These are phyloP conservation scores for Hirtodrosophila trivittata DNA, from an alignment of 2,888 invertebrate genomes.

Conservation along the genomic window DNA sequence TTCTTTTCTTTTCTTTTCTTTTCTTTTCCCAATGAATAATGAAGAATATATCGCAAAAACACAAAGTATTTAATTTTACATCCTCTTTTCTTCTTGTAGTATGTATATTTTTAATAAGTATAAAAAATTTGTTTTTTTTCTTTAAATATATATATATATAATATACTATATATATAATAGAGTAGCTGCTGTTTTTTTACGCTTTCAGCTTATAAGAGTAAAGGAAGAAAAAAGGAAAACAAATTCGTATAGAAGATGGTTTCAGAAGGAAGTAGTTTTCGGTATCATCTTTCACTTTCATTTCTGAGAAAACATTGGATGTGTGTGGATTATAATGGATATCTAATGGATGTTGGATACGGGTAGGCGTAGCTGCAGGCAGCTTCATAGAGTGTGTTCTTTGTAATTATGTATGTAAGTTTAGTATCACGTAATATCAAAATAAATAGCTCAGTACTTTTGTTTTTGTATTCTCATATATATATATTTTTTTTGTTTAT, in stretches of 20 bases:
- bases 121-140: constrained; percentile 71
- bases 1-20: constrained; percentile 8
- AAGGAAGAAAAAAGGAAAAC: constrained; percentile 39
- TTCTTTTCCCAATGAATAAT: constrained; percentile 51
- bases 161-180: constrained; percentile 51
- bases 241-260: constrained; percentile 63
- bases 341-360: constrained; percentile 18
- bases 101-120: constrained; percentile 74
- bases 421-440: constrained; percentile 80
- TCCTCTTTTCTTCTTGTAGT: constrained; percentile 30
- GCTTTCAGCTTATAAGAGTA: constrained; percentile 33
- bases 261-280: constrained; percentile 23
- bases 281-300: no score
- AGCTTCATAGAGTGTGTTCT: constrained; percentile 40
- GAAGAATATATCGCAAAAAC: constrained; percentile 56
- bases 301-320: background rate
- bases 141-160: constrained; percentile 44
- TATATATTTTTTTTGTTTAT: constrained; percentile 25
- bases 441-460: constrained; percentile 75
- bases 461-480: constrained; percentile 28
- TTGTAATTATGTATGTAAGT: constrained; percentile 57
- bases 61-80: constrained; percentile 48
- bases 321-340: constrained; percentile 10
- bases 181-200: constrained; percentile 50
- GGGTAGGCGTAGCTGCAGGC: constrained; percentile 59